Percentiles rank a stretch among this genome's conserved stretches.
Evolutionary conservation across 92 coral and sea anemone genomes (phyloP).

Genomic region (Pocillopora meandrina): DNA sequence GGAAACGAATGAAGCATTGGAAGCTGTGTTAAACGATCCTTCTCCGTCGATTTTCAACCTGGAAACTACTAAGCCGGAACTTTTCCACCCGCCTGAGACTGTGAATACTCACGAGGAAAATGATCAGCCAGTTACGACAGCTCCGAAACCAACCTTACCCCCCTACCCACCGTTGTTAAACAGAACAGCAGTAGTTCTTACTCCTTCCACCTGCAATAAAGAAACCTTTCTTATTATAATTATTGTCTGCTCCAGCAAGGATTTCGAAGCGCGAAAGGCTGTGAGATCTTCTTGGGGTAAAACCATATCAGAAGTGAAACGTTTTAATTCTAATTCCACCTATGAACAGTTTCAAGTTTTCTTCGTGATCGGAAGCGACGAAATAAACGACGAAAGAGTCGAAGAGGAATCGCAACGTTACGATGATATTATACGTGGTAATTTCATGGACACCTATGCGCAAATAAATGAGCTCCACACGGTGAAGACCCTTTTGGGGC

Average conservation of each 20-base stretch:
- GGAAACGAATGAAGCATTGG: not conserved
- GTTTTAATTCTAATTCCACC: conserved; percentile 7
- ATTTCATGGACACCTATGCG: conserved; percentile 65
- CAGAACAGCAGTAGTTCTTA: conserved; percentile 46
- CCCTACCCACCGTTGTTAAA: conserved; percentile 67
- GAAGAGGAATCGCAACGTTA: conserved; percentile 62
- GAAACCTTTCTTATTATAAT: conserved; percentile 57
- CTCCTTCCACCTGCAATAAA: conserved; percentile 55
- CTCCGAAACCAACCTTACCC: conserved; percentile 24
- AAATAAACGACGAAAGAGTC: conserved; percentile 65
- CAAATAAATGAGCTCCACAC: conserved; percentile 71
- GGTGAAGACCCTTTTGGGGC: conserved; percentile 68
- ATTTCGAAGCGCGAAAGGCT: conserved; percentile 79
- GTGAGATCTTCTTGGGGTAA: conserved; percentile 84
- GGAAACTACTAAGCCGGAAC: not conserved
- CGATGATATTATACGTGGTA: conserved; percentile 76
- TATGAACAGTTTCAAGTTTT: conserved; percentile 53
- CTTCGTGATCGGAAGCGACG: conserved; percentile 80
- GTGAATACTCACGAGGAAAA: not conserved
- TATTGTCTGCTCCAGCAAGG: conserved; percentile 64
- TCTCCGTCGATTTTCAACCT: not conserved
- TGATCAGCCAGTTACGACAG: not conserved
- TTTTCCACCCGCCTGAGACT: too few relatives aligned
- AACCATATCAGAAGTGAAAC: conserved; percentile 38
- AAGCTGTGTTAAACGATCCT: not conserved